Evolutionary conservation across 1,140 invertebrate species (phyloP).

Genomic region (Heliconius eleuchia): DNA sequence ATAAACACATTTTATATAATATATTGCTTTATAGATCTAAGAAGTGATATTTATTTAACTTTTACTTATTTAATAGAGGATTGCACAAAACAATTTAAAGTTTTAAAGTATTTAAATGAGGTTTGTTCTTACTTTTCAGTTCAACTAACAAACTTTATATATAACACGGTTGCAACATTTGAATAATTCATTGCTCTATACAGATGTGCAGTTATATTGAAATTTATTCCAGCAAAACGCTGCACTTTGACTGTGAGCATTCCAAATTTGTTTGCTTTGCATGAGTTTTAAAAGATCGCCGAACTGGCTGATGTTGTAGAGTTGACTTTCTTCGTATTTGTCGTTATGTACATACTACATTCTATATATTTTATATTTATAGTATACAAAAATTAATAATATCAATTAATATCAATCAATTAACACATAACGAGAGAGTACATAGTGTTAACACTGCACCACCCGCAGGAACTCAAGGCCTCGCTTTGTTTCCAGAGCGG

Average conservation of each 20-base stretch:
- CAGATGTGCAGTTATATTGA: slow-evolving; percentile 21
- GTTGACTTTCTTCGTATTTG: background rate
- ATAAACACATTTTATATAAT: background rate
- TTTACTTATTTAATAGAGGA: too few species aligned
- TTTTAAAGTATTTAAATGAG: background rate
- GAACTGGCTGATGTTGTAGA: background rate
- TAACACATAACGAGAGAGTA: too few species aligned
- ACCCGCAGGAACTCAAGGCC: too few species aligned
- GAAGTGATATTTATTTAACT: background rate
- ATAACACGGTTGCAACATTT: slow-evolving; percentile 13
- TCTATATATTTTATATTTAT: too few species aligned
- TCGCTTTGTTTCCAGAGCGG: too few species aligned
- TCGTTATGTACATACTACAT: background rate
- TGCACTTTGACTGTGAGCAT: slow-evolving; percentile 21
- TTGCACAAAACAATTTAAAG: slow-evolving; percentile 5
- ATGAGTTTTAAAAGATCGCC: slow-evolving; percentile 3
- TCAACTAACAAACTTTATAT: slow-evolving; percentile 12
- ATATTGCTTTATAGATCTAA: background rate
- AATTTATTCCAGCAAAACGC: slow-evolving; percentile 28
- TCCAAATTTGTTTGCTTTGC: slow-evolving; percentile 19
- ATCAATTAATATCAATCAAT: too few species aligned
- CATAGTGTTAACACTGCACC: too few species aligned
- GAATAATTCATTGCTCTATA: slow-evolving; percentile 29
- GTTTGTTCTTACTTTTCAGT: slow-evolving; percentile 10
- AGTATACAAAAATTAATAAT: too few species aligned